phyloP scores from a whole-genome alignment of 2,113 vertebrate genomes.

The Ammodytes dubius region DNA sequence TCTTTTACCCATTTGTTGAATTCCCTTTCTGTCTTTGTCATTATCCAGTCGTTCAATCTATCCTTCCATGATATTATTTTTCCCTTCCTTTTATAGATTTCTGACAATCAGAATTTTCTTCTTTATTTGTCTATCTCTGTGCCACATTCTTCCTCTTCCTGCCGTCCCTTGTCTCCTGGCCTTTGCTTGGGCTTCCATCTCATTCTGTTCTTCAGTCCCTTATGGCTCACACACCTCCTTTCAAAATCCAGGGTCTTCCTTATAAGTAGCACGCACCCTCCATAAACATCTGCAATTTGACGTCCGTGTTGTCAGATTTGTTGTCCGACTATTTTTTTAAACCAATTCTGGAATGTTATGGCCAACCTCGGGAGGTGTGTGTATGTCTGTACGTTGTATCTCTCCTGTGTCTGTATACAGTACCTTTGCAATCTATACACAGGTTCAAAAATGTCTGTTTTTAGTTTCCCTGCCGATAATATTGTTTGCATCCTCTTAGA shows the following conservation, averaged over 20 bases:
- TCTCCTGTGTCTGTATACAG: slow-evolving; percentile 38
- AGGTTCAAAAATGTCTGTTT: slow-evolving; percentile 42
- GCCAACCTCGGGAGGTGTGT: slow-evolving; percentile 32
- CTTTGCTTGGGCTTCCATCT: slow-evolving; percentile 36
- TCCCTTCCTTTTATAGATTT: slow-evolving; percentile 8
- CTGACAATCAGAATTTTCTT: background rate
- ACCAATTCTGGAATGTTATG: slow-evolving; percentile 40
- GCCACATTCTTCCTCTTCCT: background rate
- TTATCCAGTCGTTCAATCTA: background rate
- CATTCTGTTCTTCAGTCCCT: slow-evolving; percentile 8
- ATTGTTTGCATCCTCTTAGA: slow-evolving; percentile 64
- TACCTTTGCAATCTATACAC: slow-evolving; percentile 44
- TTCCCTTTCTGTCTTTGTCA: background rate
- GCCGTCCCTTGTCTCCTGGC: background rate
- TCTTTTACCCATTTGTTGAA: background rate
- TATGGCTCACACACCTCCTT: slow-evolving; percentile 39
- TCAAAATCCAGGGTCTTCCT: slow-evolving; percentile 8
- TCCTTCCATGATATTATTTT: slow-evolving; percentile 1
- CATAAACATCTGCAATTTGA: slow-evolving; percentile 24
- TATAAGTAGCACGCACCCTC: background rate
- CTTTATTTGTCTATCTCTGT: background rate
- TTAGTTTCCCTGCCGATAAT: slow-evolving; percentile 37
- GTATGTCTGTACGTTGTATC: slow-evolving; percentile 23
- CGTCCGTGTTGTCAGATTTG: slow-evolving; percentile 27
- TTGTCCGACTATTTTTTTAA: slow-evolving; percentile 23